A percentile compares a stretch with the other conserved stretches of the same genome.
These are phyloP conservation scores for Bombylius discolor DNA, from an alignment of 2,888 invertebrate genomes.

Conservation along the genomic window DNA sequence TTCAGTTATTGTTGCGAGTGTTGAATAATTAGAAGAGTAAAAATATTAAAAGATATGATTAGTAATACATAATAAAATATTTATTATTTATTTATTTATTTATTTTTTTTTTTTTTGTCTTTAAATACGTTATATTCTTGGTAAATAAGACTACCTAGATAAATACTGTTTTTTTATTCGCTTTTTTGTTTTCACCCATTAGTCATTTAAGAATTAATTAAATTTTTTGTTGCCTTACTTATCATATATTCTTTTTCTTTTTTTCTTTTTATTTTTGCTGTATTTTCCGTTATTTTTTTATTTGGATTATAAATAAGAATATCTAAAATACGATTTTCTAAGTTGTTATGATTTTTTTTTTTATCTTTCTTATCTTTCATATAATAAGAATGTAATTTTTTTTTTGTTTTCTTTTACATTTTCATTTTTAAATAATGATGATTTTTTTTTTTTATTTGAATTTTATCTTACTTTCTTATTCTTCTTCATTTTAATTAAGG, in stretches of 20 bases:
- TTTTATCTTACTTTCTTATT: background rate
- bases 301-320: conserved; percentile 53
- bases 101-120: no score
- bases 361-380: conserved; percentile 12
- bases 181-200: no score
- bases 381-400: conserved; percentile 5
- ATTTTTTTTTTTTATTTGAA: background rate
- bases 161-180: no score
- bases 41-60: no score
- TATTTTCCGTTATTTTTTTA: conserved; percentile 8
- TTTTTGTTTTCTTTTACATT: background rate
- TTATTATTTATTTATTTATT: no score
- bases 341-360: conserved; percentile 16
- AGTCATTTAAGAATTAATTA: background rate
- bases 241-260: conserved; percentile 7
- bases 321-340: conserved; percentile 48
- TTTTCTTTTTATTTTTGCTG: no score
- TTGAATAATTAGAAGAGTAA: no score
- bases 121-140: no score
- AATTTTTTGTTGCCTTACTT: background rate
- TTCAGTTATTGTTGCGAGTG: no score
- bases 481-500: no score
- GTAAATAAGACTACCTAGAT: no score
- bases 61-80: no score
- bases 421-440: background rate